These are phyloP conservation scores for Grammomys dolichurus DNA, from an alignment of 2,113 vertebrate genomes.

Conservation along the genomic window DNA sequence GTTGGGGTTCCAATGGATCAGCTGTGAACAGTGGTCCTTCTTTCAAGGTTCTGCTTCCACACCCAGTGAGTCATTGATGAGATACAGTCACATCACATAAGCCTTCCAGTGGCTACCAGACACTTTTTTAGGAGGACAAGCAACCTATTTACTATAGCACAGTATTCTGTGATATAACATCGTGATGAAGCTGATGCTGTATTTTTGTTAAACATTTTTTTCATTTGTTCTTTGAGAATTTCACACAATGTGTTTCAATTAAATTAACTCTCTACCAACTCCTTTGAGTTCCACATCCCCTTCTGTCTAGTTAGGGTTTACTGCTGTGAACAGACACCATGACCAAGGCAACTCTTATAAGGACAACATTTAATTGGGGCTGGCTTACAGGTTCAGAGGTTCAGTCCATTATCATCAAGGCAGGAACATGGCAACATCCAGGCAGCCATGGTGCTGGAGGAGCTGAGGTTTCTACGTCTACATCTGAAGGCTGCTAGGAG, in stretches of 20 bases:
- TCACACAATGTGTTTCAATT: neutral
- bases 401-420: no score
- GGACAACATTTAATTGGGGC: no score
- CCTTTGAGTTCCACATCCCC: neutral
- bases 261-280: neutral
- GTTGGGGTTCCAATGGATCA: constrained; percentile 15
- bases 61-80: constrained; percentile 18
- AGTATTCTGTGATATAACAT: neutral
- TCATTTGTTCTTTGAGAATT: neutral
- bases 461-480: no score
- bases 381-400: no score
- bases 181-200: neutral
- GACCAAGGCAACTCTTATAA: no score
- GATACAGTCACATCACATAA: neutral
- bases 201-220: neutral
- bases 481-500: no score
- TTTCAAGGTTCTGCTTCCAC: constrained; percentile 40
- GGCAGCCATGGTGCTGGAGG: no score
- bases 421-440: no score
- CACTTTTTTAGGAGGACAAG: constrained; percentile 1
- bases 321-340: no score
- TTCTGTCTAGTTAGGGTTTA: no score
- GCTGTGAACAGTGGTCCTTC: constrained; percentile 35
- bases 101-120: neutral
- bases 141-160: neutral